A percentile compares a stretch with the other conserved stretches of the same genome.
phyloP scores from a whole-genome alignment of 2,888 invertebrate species.

The Peribatodes rhomboidaria region DNA sequence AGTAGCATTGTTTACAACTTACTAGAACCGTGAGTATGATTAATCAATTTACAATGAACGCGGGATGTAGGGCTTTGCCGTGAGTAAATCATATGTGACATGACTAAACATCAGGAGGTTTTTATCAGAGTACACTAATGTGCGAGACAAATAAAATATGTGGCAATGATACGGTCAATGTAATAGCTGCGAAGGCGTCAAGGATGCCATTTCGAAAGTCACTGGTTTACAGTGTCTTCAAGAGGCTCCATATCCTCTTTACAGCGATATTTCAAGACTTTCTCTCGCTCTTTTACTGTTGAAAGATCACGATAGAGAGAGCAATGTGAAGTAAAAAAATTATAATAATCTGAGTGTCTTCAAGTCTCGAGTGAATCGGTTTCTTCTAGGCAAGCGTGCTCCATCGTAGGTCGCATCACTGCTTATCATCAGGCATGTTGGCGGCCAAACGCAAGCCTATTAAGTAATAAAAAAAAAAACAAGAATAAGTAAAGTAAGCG shows the following conservation, averaged over 20 bases:
- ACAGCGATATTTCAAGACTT: too few species aligned
- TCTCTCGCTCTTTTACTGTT: too few species aligned
- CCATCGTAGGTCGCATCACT: too few species aligned
- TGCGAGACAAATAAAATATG: conserved; percentile 58
- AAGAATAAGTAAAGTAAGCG: too few species aligned
- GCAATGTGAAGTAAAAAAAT: neutral
- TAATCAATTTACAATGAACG: conserved; percentile 73
- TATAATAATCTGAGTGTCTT: neutral
- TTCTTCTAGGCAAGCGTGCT: too few species aligned
- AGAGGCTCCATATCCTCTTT: too few species aligned
- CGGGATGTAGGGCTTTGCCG: conserved; percentile 64
- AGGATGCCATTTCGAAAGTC: conserved; percentile 57
- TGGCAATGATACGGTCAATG: conserved; percentile 70
- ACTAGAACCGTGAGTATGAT: conserved; percentile 61
- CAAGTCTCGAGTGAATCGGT: too few species aligned
- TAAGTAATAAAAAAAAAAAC: too few species aligned
- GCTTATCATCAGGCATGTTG: too few species aligned
- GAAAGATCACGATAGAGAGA: too few species aligned
- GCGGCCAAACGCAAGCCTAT: too few species aligned
- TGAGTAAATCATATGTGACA: conserved; percentile 71
- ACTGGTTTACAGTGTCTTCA: neutral
- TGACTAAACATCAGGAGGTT: conserved; percentile 61
- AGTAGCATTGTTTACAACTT: conserved; percentile 67
- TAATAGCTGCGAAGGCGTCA: conserved; percentile 53
- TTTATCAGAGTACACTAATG: conserved; percentile 58